Evolutionary conservation across 92 coral and sea anemone genomes (phyloP), one percentile per base, ranked within the genome.

Genomic region (Blastomussa wellsi): DNA sequence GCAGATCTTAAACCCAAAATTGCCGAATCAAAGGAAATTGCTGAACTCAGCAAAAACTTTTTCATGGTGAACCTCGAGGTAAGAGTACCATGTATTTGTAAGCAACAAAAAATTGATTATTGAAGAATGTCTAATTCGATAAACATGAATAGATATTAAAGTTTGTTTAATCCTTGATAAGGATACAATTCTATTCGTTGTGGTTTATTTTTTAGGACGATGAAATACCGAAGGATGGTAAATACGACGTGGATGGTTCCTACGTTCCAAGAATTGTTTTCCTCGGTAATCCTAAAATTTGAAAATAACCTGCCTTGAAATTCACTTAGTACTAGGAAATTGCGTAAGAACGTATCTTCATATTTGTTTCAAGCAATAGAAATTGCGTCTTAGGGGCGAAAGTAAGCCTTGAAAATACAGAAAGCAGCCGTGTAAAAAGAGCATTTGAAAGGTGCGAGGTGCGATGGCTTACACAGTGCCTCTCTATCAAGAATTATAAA

Each of bases 261-360:
- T 97, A 97, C 66, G 99, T 97, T 10, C 99, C 99, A 41, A 93
- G 98, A 78, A 97, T 97, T 74, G 76, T 97, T 15, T 97, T 97
- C 86, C 72, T 97, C 31, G 95, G 99, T 97, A 81, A 82, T 85
- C 35, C 28, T 26, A 62, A 26, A 62, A 10, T 28, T 62, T 62
- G 31, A 22, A 24, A 57, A 9, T 60, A 5, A 7, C 67, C 14
- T 60, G 31, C 33, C 11, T 26, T 60, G 14, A 12, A 33, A 51
- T 51, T 51, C 22, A 51, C 16, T 1, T 7, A 17, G 2, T 51
- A 51, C 2, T 1, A 51, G 57, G 16, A 51, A 0, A 51, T 15
- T 48, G 1, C 1, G 11, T 48, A 48, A 48, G 53, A 48, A 48
- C 57, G 1, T 15, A 51, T 51, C 7, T 20, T 12, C 57, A 15